Evolutionary conservation across 37 sponge, comb jelly and placozoan genomes (phyloP).

Genomic region (Tethya wilhelma): DNA sequence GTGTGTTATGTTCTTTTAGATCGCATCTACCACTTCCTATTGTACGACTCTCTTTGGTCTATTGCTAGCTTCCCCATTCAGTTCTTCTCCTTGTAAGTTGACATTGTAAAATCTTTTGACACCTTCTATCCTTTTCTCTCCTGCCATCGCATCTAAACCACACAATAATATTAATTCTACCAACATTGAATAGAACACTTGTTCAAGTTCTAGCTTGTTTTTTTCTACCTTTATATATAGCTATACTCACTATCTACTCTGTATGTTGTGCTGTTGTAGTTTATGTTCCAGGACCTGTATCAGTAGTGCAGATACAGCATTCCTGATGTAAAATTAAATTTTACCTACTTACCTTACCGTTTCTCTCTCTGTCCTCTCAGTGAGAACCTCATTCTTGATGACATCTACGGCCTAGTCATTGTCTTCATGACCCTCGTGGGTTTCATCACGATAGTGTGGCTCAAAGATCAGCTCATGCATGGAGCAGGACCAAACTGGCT

Average conservation of each 20-base stretch:
- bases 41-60: constrained; percentile 74
- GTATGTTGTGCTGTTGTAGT: too few relatives aligned
- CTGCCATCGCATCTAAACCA: too few relatives aligned
- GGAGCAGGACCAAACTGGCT: constrained; percentile 86
- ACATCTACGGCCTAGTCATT: constrained; percentile 78
- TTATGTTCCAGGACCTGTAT: too few relatives aligned
- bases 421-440: constrained; percentile 75
- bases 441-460: constrained; percentile 91
- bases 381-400: constrained; percentile 73
- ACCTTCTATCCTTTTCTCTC: background rate
- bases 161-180: background rate
- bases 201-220: background rate
- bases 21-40: constrained; percentile 71
- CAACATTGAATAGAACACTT: background rate
- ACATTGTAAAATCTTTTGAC: background rate
- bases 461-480: constrained; percentile 85
- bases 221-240: background rate
- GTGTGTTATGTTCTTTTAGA: too few relatives aligned
- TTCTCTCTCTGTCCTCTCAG: constrained; percentile 10
- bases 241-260: too few relatives aligned
- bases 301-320: too few relatives aligned
- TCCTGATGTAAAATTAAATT: too few relatives aligned
- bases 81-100: constrained; percentile 64
- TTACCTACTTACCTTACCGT: too few relatives aligned
- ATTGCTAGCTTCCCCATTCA: constrained; percentile 52